Conservation (phyloP, 2,113 vertebrate species). For the Empidonax traillii region DNA sequence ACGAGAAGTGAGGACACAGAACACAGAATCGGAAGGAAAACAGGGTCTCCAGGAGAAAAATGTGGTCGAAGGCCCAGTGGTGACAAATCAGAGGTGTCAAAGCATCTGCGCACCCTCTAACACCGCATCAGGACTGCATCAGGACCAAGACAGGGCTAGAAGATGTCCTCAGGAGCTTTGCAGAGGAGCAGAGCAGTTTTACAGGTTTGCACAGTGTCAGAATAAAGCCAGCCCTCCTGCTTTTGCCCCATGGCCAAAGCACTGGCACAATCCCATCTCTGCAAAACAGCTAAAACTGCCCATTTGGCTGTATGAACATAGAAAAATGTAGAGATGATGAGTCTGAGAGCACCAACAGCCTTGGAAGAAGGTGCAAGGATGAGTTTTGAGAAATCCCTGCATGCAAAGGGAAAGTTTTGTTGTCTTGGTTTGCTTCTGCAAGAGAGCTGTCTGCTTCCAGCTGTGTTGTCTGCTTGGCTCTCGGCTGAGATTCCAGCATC, state of each 20-base stretch:
- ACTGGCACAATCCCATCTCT: neutral
- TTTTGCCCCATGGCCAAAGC: neutral
- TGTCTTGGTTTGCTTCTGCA: neutral
- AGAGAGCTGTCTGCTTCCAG: neutral
- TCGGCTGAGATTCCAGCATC: fast-evolving
- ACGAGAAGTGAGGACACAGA: neutral
- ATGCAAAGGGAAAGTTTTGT: neutral
- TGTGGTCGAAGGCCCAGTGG: neutral
- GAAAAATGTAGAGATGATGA: neutral
- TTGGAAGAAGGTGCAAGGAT: neutral
- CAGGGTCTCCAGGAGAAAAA: neutral
- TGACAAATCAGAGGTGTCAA: neutral
- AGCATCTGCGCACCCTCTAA: neutral
- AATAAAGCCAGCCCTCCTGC: neutral
- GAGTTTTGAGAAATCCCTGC: neutral
- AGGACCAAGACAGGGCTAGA: neutral
- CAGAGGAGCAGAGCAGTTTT: neutral
- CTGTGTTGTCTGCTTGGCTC: neutral
- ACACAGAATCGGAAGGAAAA: neutral
- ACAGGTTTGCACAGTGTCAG: neutral
- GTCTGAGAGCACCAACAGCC: neutral
- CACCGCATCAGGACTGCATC: neutral
- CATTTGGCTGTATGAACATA: fast-evolving
- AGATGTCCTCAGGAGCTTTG: neutral
- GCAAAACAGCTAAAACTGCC: neutral